Evolutionary conservation across 2,797 vertebrate genomes (phyloP), one percentile per base, ranked within the genome.

Genomic region (Acrossocheilus fasciatus): DNA sequence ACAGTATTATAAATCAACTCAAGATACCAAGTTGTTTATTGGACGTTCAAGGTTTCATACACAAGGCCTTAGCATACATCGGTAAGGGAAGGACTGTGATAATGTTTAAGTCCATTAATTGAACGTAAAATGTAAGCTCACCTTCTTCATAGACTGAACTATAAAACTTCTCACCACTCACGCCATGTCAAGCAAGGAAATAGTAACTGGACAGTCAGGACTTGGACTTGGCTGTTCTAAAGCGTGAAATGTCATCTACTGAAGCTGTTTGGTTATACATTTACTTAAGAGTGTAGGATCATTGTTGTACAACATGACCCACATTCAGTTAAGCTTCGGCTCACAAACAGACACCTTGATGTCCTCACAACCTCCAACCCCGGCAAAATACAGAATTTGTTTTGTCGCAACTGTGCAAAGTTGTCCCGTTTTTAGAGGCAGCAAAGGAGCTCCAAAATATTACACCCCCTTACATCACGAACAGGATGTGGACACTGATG

Each of bases 231-330:
- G 62, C 50, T 34, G 83, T 54, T 70, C n/a, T 26, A 78, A 85
- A 57, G 17, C n/a, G 4, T 57, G n/a, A 84, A 69, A 84, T 50
- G 18, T 64, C 74, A 57, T 54, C 45, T 17, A 20, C 52, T 59
- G 50, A 15, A 85, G 54, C 54, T 2, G 17, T 69, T 84, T 39
- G 52, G 66, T 80, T 86, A 86, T 73, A 72, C 52, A 73, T 86
- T 85, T 62, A 80, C 75, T 69, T 69, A 54, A 79, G 74, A 84
- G 18, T 0, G 47, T 75, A 26, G 74, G 83, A 83, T 83, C 69
- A 59, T 62, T 73, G 59, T 41, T 76, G 73, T 52, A 68, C 72
- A 77, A 62, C 59, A 84, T 64, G 73, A 64, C 73, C 72, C 82
- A 77, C 34, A 84, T 78, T 69, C 34, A 26, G 47, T 54, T 84